These are phyloP conservation scores for Sardina pilchardus DNA, from an alignment of 2,113 vertebrate genomes.

Conservation along the genomic window DNA sequence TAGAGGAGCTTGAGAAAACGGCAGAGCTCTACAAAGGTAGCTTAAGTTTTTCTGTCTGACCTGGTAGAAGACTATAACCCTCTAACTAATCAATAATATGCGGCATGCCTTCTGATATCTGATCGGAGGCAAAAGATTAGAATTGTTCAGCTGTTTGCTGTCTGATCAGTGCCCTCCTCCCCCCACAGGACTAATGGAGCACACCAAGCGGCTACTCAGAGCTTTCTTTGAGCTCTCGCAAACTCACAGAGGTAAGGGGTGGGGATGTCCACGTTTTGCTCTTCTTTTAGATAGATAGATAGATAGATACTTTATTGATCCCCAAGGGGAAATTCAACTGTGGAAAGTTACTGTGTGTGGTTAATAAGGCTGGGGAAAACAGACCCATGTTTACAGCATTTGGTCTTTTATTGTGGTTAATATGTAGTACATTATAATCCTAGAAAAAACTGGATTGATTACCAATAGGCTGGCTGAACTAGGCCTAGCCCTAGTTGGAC, in stretches of 20 bases:
- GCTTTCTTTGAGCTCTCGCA: constrained; percentile 98
- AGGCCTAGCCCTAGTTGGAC: no score
- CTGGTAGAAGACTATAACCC: not conserved
- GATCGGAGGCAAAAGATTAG: not conserved
- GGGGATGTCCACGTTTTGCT: not conserved
- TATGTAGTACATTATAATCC: no score
- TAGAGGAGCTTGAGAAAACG: constrained; percentile 95
- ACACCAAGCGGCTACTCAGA: constrained; percentile 90
- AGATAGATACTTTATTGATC: no score
- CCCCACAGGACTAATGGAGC: constrained; percentile 88
- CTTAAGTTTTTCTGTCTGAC: not conserved
- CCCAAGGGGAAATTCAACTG: no score
- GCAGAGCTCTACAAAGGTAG: constrained; percentile 95
- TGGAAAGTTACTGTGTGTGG: no score
- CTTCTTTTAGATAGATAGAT: no score
- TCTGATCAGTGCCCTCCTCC: not conserved
- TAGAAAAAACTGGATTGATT: no score
- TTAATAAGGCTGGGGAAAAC: not conserved
- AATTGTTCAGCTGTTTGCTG: not conserved
- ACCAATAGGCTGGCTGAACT: no score
- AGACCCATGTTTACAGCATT: no score
- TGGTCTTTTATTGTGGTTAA: no score
- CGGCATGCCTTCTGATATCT: not conserved
- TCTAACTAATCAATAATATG: not conserved
- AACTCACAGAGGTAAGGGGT: constrained; percentile 86